Percentiles rank a stretch among this genome's conserved stretches.
These are phyloP conservation scores for Caenorhabditis sp. DNA, from an alignment of 2,888 invertebrate species.

Conservation along the genomic window DNA sequence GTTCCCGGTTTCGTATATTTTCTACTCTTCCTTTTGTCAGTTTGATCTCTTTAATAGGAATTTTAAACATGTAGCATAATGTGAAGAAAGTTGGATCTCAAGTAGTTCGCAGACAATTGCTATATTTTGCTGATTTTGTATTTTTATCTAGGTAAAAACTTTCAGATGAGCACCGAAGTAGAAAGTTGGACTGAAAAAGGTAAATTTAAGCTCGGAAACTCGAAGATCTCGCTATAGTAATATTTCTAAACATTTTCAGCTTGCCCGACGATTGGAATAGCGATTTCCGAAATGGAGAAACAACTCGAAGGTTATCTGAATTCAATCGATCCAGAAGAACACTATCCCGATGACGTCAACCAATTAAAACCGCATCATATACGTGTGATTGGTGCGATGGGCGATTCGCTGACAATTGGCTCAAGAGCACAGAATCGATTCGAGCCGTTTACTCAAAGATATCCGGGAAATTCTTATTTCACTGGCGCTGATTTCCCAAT, in stretches of 20 bases:
- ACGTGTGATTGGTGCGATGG: conserved; percentile 51
- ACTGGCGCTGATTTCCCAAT: conserved; percentile 27
- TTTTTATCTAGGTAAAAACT: no score
- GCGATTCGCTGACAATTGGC: conserved; percentile 54
- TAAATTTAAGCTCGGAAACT: not conserved
- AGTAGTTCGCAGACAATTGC: no score
- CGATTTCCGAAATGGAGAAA: not conserved
- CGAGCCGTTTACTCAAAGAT: conserved; percentile 5
- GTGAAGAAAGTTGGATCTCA: no score
- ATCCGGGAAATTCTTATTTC: conserved; percentile 33
- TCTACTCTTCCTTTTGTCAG: no score
- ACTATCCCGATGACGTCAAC: not conserved
- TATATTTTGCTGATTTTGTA: no score
- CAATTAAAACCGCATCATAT: conserved; percentile 42
- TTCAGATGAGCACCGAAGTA: no score
- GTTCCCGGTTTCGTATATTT: no score
- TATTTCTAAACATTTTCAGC: no score
- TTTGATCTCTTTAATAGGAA: no score
- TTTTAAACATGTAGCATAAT: no score
- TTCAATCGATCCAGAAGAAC: not conserved
- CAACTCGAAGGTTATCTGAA: not conserved
- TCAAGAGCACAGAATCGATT: conserved; percentile 17
- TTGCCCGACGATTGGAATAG: not conserved
- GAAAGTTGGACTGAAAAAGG: no score
- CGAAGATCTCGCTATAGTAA: no score